Evolutionary conservation across 2,113 vertebrate genomes (phyloP).

Genomic region (Ceratotherium simum): DNA sequence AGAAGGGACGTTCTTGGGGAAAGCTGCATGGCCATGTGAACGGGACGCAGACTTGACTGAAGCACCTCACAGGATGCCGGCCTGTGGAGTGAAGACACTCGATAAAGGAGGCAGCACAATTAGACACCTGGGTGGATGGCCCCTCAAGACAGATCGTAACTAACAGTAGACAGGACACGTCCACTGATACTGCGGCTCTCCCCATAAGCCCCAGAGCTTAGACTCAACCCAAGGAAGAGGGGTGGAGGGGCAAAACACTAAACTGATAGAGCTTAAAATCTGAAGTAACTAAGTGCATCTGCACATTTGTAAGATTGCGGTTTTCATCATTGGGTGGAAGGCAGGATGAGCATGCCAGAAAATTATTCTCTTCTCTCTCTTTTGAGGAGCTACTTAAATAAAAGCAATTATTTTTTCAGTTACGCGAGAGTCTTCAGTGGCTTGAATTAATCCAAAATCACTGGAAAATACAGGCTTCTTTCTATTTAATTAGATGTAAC

Average conservation of each 20-base stretch:
- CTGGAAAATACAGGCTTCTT: neutral
- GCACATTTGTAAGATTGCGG: neutral
- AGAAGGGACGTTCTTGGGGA: neutral
- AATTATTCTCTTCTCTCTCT: neutral
- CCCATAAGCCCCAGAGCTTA: fast-evolving
- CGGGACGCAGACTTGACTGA: neutral
- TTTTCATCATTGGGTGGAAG: neutral
- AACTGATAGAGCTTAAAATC: neutral
- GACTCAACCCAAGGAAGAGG: fast-evolving
- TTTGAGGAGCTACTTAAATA: neutral
- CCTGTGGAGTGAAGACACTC: neutral
- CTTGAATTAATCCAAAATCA: neutral
- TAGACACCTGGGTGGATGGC: fast-evolving
- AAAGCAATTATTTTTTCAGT: neutral
- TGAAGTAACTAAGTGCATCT: neutral
- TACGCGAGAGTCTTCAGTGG: neutral
- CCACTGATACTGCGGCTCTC: neutral
- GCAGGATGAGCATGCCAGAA: neutral
- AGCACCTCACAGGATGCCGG: neutral
- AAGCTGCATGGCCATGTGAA: neutral
- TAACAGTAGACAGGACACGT: fast-evolving
- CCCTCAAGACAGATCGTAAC: neutral
- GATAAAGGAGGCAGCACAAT: neutral
- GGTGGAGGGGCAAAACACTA: neutral
- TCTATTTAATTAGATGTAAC: neutral